A percentile compares a stretch with the other conserved stretches of the same genome.
These are phyloP conservation scores for Pagrus major DNA, from an alignment of 2,113 vertebrate genomes.

Conservation along the genomic window DNA sequence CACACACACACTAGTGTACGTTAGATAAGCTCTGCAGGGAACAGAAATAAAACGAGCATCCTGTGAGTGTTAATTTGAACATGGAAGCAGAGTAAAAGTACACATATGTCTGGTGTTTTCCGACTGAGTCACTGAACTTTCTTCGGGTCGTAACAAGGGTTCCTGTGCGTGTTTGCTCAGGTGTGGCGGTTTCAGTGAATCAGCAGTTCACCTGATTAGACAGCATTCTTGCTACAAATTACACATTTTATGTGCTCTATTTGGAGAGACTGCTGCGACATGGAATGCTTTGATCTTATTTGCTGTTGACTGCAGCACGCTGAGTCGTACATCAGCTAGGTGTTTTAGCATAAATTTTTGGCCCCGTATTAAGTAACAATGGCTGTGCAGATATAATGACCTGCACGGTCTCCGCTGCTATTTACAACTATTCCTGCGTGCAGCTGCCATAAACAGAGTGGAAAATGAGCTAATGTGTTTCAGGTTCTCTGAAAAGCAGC, in stretches of 20 bases:
- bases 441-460: constrained; percentile 3
- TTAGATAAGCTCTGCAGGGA: constrained; percentile 66
- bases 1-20: constrained; percentile 16
- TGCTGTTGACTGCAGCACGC: constrained; percentile 13
- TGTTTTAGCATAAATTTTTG: constrained; percentile 1
- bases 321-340: background rate
- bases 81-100: constrained; percentile 17
- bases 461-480: background rate
- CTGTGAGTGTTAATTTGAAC: constrained; percentile 61
- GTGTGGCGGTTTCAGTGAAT: constrained; percentile 49
- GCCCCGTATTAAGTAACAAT: background rate
- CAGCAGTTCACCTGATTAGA: constrained; percentile 44
- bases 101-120: background rate
- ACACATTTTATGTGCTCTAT: constrained; percentile 19
- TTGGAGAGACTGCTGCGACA: constrained; percentile 8
- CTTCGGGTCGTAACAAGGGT: constrained; percentile 16
- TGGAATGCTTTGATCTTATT: constrained; percentile 46
- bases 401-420: background rate
- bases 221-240: constrained; percentile 40
- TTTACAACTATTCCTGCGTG: background rate
- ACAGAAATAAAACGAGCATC: constrained; percentile 47
- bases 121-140: constrained; percentile 12
- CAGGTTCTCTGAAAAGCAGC: constrained; percentile 1
- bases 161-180: constrained; percentile 51
- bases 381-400: background rate